Conservation (phyloP, 2,888 invertebrate genomes). For the Dryocosmus kuriphilus region DNA sequence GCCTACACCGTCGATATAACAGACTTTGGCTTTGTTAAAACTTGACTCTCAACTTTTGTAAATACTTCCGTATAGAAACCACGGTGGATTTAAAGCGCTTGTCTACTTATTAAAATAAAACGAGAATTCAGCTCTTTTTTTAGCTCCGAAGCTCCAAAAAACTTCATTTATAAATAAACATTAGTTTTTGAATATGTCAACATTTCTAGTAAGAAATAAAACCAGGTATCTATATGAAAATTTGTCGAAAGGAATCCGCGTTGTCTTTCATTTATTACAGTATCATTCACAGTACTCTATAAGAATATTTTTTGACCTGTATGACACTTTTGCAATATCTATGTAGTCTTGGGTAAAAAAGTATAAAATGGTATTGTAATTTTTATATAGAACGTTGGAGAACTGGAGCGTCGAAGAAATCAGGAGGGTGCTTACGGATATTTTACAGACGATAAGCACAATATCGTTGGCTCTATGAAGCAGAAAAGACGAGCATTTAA, state of each 20-base stretch:
- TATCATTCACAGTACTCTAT: too few species aligned
- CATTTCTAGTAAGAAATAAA: too few species aligned
- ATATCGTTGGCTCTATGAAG: conserved; percentile 23
- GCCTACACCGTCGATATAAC: conserved; percentile 21
- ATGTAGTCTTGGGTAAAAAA: background rate
- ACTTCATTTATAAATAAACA: too few species aligned
- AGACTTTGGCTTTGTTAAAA: conserved; percentile 33
- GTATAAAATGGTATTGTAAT: conserved; percentile 10
- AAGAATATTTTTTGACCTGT: background rate
- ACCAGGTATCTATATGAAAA: too few species aligned
- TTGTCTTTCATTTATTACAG: too few species aligned
- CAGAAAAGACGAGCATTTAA: conserved; percentile 18
- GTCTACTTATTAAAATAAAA: background rate
- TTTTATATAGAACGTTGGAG: conserved; percentile 26
- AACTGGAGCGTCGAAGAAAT: conserved; percentile 31
- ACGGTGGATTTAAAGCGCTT: background rate
- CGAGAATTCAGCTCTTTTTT: background rate
- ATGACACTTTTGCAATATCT: background rate
- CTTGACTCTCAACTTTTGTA: conserved; percentile 27
- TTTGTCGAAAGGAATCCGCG: too few species aligned
- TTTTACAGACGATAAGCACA: conserved; percentile 38
- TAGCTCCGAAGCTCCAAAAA: too few species aligned
- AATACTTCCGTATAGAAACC: background rate
- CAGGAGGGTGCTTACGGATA: conserved; percentile 12
- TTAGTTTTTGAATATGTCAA: too few species aligned